Base-by-base conservation (phyloP, 1,140 invertebrate genomes). In the Oppia nitens region DNA sequence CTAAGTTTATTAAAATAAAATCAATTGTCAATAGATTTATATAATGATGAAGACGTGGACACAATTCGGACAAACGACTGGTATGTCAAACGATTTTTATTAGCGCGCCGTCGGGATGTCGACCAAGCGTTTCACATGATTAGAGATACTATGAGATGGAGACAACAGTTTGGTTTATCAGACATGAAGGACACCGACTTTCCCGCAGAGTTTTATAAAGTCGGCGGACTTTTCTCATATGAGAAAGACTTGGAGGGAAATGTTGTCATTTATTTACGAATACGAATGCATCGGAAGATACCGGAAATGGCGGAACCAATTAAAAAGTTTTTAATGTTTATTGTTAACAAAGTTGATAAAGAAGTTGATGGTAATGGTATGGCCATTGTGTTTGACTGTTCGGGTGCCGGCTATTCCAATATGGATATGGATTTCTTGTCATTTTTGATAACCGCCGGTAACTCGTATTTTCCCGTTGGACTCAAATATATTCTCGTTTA, bases 151-250 rank as follows among this genome's bases (percentile, higher is more conserved):
- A 23, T 57, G 26, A 55, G 27, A 45, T 60, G 57, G 58, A n/a
- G 61, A 27, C 32, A 53, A 25, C 17, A 45, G 6, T 27, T 60
- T 25, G 26, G 45, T 14, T 27, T 63, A 9, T 23, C 58, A 2
- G 32, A 26, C 4, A 28, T 40, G 2, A 45, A 48, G 21, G 53
- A 55, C 29, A 29, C 25, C 11, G 17, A 53, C 21, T 63, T 63
- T 60, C 61, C 61, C 2, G 29, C 9, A 11, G 61, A 63, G 56
- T 63, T 63, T 53, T 63, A 61, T 26, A 29, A 56, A 55, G 50
- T 60, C 47, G 61, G 61, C 26, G 61, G 53, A 4, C 23, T 63
- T 2, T 63, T 63, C 48, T n/a, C 32, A 12, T 63, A 63, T 29
- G 61, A 59, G 53, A 6, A 9, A 1, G 61, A 63, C 26, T 11